phyloP scores from a whole-genome alignment of 1,140 invertebrate species.

The Musca vetustissima region DNA sequence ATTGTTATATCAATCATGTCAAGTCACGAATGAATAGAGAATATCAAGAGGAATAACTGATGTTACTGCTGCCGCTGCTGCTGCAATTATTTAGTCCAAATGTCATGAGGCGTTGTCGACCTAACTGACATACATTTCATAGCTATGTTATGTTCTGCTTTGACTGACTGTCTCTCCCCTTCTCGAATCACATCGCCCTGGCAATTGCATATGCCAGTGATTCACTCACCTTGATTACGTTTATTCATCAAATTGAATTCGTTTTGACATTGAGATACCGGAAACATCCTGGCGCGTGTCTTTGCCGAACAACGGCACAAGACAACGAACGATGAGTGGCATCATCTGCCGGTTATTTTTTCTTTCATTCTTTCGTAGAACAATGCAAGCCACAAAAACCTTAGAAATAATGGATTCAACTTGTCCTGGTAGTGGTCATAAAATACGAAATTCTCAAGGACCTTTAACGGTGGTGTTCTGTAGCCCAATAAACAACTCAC shows the following conservation, averaged over 20 bases:
- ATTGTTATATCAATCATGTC: not conserved
- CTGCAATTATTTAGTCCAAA: constrained; percentile 8
- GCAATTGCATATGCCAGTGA: not conserved
- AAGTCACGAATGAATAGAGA: no score
- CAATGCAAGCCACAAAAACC: not conserved
- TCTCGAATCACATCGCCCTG: not conserved
- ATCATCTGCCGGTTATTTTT: not conserved
- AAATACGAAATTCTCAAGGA: not conserved
- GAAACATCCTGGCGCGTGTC: constrained; percentile 9
- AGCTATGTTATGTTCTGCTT: not conserved
- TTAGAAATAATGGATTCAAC: not conserved
- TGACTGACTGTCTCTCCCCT: not conserved
- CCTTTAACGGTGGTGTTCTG: not conserved
- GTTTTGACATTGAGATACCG: not conserved
- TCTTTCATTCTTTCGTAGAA: no score
- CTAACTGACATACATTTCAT: not conserved
- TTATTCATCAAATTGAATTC: not conserved
- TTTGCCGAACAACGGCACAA: not conserved
- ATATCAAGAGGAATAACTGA: no score
- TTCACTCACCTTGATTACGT: not conserved
- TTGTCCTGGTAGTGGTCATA: not conserved
- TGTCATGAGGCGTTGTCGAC: constrained; percentile 9
- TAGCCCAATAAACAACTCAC: not conserved
- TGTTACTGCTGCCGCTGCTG: not conserved
- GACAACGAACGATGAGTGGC: not conserved